Base-by-base conservation (phyloP, 2,888 invertebrate genomes). In the Polyploca ridens region DNA sequence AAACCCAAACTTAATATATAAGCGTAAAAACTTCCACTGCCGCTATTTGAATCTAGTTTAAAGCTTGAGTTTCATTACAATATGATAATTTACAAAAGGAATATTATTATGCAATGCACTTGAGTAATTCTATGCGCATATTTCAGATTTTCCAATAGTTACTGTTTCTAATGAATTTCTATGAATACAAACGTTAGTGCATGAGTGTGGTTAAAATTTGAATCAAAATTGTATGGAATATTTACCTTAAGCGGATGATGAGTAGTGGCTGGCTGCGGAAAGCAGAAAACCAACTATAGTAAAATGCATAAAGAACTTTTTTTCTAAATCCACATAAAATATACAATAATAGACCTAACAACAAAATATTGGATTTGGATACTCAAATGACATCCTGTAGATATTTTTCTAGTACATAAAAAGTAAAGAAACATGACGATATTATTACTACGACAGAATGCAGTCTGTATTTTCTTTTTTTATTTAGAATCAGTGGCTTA, bases 121-220 rank as follows among this genome's bases (percentile, higher is more conserved):
- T 38, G 46, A 49, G 35, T 68, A 70, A 69, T 69, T 58, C 58
- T 69, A 70, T 72, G 72, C 70, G 68, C 72, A 69, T 67, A 64
- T 63, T 67, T 61, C 63, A 68, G 63, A 69, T 67, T 59, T 66
- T 66, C 62, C 65, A 72, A 49, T 16, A 19, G 54, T 54, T 54
- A 19, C 16, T 64, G 70, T 67, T 67, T 67, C 41, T 67, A 65
- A 69, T 70, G 66, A 68, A 70, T 70, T 67, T 66, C 65, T 69
- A 68, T 68, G 66, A 68, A 68, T 68, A 65, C 60, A 57, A 60
- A 64, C 60, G 54, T 54, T 38, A 59, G 65, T 54, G 67, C 63
- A 46, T 65, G 63, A 63, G 60, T 64, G 33, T 16, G 4, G 19
- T 61, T 61, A 13, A 60, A n/a, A 35, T 59, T 59, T 59, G 1